Evolutionary conservation across 1,140 invertebrate species (phyloP).

Genomic region (Hypsibius dujardini): DNA sequence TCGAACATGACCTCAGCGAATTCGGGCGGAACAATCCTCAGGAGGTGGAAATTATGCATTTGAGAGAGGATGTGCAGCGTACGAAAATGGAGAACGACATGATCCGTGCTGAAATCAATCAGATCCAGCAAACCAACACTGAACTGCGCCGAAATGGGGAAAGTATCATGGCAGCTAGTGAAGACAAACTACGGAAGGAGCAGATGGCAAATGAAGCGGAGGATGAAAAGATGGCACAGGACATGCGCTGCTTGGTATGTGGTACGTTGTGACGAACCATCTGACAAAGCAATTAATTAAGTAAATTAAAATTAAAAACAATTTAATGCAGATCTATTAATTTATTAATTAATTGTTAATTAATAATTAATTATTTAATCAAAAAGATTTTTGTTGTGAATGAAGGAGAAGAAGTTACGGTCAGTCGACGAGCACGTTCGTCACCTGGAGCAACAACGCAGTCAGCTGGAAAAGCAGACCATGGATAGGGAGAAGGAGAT

Average conservation of each 20-base stretch:
- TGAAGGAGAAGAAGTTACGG: neutral
- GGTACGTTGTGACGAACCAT: neutral
- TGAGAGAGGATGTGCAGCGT: neutral
- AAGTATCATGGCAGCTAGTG: neutral
- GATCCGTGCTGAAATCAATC: neutral
- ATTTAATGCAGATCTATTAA: too few species aligned
- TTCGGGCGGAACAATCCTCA: neutral
- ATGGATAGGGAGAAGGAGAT: neutral
- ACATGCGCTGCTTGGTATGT: neutral
- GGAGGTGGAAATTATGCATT: neutral
- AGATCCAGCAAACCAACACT: neutral
- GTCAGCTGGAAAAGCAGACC: conserved; percentile 1
- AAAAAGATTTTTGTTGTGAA: neutral
- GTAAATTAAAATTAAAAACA: too few species aligned
- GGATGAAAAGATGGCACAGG: neutral
- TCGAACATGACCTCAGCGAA: neutral
- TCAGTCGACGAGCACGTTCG: neutral
- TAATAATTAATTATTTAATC: neutral
- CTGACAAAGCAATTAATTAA: too few species aligned
- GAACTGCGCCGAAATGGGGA: neutral
- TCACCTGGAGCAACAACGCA: neutral
- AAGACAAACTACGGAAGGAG: neutral
- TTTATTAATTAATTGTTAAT: too few species aligned
- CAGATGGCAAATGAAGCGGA: neutral
- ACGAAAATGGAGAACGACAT: neutral